Evolutionary conservation across 2,113 vertebrate genomes (phyloP), one percentile per base, ranked within the genome.

Genomic region (Apodemus sylvaticus): DNA sequence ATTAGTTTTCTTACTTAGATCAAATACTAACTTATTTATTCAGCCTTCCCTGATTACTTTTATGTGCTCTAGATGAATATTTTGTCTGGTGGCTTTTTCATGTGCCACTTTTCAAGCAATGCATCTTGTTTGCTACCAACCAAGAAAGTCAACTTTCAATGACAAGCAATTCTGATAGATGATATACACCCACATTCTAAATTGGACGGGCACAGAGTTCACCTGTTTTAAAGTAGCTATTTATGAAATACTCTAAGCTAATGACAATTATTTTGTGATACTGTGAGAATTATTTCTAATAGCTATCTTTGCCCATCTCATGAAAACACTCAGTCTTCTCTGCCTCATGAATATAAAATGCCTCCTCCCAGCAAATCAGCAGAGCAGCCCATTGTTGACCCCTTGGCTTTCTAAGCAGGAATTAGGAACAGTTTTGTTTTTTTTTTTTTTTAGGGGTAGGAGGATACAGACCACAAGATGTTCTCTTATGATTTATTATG

Each of bases 11-110:
- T 71, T 62, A 85, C 74, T 45, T 74, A 79, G 34, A 42, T 82
- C 31, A 77, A 58, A 82, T 58, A 60, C 34, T 34, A 87, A 81
- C 5, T 87, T 82, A 89, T 88, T 34, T 55, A 34, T 53, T 62
- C 86, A 90, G 16, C 3, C 1, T 73, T 94, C 8, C 29, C 62
- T 88, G 19, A 94, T 71, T 95, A 87, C 36, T 34, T 68, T 77
- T 48, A 29, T 19, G 39, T 53, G 73, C 11, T 5, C 39, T 1
- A 39, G 16, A 83, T 60, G 55, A 83, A 16, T 48, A 90, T 85
- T 94, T 95, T 92, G 24, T 86, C 22, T 93, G 17, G 10, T 89
- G 51, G 12, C 14, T 93, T 91, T 94, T 20, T 36, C 19, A 60
- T 83, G 42, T 91, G 11, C 24, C 48, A 77, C 68, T 83, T 89